Base-by-base conservation (phyloP, 2,797 vertebrate genomes). In the Eulemur coronatus region DNA sequence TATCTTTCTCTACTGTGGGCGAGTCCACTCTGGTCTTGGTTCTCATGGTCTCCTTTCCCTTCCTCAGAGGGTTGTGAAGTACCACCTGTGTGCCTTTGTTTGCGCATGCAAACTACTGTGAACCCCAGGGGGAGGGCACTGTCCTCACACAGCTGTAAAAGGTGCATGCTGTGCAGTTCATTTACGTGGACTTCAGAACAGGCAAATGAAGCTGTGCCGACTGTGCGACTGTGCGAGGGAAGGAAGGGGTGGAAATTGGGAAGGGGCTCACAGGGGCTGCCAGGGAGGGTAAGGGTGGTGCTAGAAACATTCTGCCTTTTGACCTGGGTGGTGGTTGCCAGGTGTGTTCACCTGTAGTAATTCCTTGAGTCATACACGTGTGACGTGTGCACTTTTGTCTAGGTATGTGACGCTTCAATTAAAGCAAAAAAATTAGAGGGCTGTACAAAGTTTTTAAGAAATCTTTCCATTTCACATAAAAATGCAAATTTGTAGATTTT, bases 1-100 rank as follows among this genome's bases (percentile, higher is more conserved):
- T 92, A 95, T 96, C 96, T 30, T 80, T 93, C 88, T 94, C 28
- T 41, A 33, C 67, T 7, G 3, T 30, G 80, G 59, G 75, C 46
- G 35, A 76, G 48, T 69, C 76, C 86, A 79, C 84, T 69, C 55
- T 57, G 55, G 55, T 57, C 55, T 57, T 24, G 22, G 55, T 24
- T 24, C 55, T 57, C 52, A 57, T 26, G 76, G 17, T 87, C 55
- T 94, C 48, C n/a, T 89, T 93, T 81, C 63, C 70, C 63, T 87
- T 89, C 67, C n/a, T 24, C 17, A 17, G 33, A 78, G 79, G 61
- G 35, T 57, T 69, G 30, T 84, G 48, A 63, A 95, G n/a, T 72
- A 35, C 57, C 90, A 48, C 57, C 55, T 28, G 75, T 22, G 59
- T 50, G 76, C 59, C 88, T 96, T 82, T 90, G 86, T 84, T 92